Percentiles rank a stretch among this genome's conserved stretches.
These are phyloP conservation scores for Philereme transversata DNA, from an alignment of 2,888 invertebrate species.

Conservation along the genomic window DNA sequence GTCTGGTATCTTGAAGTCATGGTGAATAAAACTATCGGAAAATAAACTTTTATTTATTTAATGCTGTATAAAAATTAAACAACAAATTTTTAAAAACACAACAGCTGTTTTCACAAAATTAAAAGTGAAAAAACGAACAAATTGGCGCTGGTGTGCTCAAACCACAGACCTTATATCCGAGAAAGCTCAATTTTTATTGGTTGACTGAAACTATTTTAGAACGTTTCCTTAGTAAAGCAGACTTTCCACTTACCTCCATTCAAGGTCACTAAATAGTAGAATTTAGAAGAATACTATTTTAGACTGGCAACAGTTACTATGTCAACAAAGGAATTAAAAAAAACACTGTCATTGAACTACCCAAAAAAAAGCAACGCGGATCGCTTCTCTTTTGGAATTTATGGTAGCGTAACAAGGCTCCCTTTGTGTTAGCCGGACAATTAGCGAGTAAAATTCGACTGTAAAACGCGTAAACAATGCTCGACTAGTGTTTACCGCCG, in stretches of 20 bases:
- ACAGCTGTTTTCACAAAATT: no score
- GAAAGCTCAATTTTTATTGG: conserved; percentile 10
- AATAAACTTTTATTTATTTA: no score
- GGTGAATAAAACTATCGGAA: neutral
- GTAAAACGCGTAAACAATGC: conserved; percentile 75
- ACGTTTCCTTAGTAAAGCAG: neutral
- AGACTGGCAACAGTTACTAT: conserved; percentile 54
- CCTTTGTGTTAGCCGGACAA: conserved; percentile 73
- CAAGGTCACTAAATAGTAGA: neutral
- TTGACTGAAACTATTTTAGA: neutral
- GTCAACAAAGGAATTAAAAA: conserved; percentile 63
- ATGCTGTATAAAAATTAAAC: neutral
- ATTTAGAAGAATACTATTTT: conserved; percentile 31
- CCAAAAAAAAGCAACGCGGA: conserved; percentile 78
- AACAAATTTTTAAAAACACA: no score
- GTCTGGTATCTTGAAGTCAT: neutral
- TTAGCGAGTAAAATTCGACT: conserved; percentile 66
- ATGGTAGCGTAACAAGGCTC: conserved; percentile 83
- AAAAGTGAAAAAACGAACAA: no score
- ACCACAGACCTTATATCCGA: neutral
- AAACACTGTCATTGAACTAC: conserved; percentile 75
- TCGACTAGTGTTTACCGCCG: conserved; percentile 52
- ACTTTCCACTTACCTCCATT: neutral
- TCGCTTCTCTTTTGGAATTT: conserved; percentile 84
- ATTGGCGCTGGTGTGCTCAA: neutral